Conservation (phyloP, 2,797 vertebrate species). For the Champsocephalus esox region DNA sequence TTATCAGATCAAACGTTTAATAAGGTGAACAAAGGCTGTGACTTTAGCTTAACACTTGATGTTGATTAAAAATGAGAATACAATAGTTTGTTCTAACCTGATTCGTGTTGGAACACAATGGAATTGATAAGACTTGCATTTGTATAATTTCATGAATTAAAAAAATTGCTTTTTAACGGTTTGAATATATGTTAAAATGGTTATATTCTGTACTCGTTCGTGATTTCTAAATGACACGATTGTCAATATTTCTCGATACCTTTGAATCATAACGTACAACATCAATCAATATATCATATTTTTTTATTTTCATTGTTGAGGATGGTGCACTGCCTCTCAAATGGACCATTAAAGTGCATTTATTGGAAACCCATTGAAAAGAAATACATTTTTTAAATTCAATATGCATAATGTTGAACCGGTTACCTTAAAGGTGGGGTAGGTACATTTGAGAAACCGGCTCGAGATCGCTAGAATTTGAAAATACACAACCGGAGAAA, state of each 20-base stretch:
- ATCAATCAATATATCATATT: neutral
- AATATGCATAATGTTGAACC: neutral
- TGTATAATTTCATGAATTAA: neutral
- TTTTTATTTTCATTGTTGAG: neutral
- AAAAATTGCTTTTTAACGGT: neutral
- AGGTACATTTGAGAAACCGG: too few relatives aligned
- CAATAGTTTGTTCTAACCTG: neutral
- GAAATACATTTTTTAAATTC: neutral
- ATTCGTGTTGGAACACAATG: neutral
- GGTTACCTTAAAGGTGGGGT: too few relatives aligned
- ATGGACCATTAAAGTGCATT: neutral
- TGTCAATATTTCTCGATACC: neutral
- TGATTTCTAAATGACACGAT: neutral
- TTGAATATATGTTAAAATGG: neutral
- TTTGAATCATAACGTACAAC: neutral
- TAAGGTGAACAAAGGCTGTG: neutral
- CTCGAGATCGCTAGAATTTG: too few relatives aligned
- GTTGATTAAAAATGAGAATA: neutral
- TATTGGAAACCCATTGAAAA: neutral
- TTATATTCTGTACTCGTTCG: neutral
- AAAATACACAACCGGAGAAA: too few relatives aligned
- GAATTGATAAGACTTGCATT: neutral
- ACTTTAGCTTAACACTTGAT: neutral
- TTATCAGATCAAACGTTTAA: neutral
- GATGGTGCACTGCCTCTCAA: neutral